A percentile compares a stretch with the other conserved stretches of the same genome.
phyloP scores from a whole-genome alignment of 2,113 vertebrate genomes.

The Halcyon senegalensis region DNA sequence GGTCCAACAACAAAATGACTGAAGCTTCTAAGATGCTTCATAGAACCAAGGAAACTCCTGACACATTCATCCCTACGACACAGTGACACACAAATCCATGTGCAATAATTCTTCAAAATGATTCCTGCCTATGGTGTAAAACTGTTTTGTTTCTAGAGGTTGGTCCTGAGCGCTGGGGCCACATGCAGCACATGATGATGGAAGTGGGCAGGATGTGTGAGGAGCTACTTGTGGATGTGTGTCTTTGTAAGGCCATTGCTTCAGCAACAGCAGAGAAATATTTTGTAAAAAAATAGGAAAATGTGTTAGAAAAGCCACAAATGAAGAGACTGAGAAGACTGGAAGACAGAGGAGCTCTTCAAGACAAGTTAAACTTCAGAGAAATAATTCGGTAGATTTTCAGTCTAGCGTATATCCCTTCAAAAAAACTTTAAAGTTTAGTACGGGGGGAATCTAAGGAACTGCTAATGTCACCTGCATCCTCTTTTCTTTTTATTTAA shows the following conservation, averaged over 20 bases:
- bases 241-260: neutral
- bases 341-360: neutral
- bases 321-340: neutral
- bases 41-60: neutral
- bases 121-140: neutral
- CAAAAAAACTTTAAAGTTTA: neutral
- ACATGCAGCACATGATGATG: neutral
- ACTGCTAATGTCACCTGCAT: neutral
- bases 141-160: neutral
- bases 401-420: neutral
- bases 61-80: neutral
- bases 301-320: neutral
- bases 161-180: neutral
- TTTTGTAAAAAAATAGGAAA: neutral
- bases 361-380: neutral
- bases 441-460: neutral
- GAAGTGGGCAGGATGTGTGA: neutral
- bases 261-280: neutral
- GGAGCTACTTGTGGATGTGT: neutral
- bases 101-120: neutral
- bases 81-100: neutral
- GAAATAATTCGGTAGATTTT: neutral
- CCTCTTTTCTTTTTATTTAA: neutral
- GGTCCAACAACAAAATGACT: neutral
- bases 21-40: neutral